Evolutionary conservation across 1,140 invertebrate species (phyloP).

Genomic region (Nautilus pompilius): DNA sequence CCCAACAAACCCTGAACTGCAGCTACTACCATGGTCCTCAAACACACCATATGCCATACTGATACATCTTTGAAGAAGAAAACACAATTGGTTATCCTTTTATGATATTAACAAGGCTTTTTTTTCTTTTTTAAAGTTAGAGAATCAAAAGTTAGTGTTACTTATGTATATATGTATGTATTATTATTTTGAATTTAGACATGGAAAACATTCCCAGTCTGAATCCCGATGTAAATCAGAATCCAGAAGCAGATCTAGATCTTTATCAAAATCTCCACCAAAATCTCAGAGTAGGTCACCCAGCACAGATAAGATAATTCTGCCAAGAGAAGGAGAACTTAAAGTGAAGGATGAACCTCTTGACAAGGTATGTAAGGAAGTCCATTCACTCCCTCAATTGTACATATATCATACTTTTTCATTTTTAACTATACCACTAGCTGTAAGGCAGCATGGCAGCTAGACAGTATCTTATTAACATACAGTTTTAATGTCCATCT

Average conservation of each 20-base stretch:
- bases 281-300: constrained; percentile 27
- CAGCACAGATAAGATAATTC: constrained; percentile 12
- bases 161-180: too few relatives aligned
- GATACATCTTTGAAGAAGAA: too few relatives aligned
- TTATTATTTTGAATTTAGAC: neutral
- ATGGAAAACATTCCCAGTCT: neutral
- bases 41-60: too few relatives aligned
- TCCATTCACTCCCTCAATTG: neutral
- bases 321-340: constrained; percentile 34
- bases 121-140: too few relatives aligned
- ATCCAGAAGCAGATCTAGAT: neutral
- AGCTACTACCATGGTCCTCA: too few relatives aligned
- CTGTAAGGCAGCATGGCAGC: too few relatives aligned
- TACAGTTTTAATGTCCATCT: too few relatives aligned
- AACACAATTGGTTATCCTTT: too few relatives aligned
- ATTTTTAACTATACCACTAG: neutral
- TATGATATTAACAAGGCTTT: too few relatives aligned
- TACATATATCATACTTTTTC: neutral
- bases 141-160: too few relatives aligned
- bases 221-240: neutral
- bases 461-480: too few relatives aligned
- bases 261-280: neutral
- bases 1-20: too few relatives aligned
- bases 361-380: constrained; percentile 37
- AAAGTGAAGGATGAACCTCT: constrained; percentile 50